Conservation (phyloP, 2,888 invertebrate genomes). For the Mesorhabditis spiculigera region DNA sequence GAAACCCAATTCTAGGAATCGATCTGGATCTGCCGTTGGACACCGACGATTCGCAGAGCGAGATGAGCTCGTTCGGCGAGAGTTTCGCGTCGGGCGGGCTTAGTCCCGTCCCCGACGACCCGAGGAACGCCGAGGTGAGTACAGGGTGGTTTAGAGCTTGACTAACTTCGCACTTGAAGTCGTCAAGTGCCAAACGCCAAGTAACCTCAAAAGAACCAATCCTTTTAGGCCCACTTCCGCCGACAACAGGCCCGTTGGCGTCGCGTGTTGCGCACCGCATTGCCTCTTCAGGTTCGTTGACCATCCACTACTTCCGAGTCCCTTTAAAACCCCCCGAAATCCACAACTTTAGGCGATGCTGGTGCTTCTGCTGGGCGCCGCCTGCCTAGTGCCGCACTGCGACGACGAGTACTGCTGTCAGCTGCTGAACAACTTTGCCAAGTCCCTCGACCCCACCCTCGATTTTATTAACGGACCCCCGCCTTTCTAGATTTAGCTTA, state of each 20-base stretch:
- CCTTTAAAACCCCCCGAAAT: not conserved
- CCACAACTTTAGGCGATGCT: slow-evolving; percentile 78
- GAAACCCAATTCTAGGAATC: not conserved
- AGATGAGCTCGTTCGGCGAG: slow-evolving; percentile 30
- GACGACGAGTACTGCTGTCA: slow-evolving; percentile 79
- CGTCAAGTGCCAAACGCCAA: too few species aligned
- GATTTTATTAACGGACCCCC: slow-evolving; percentile 89
- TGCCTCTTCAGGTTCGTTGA: slow-evolving; percentile 69
- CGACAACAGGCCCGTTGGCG: slow-evolving; percentile 54
- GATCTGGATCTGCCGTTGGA: not conserved
- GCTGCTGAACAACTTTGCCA: slow-evolving; percentile 77
- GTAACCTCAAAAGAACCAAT: too few species aligned
- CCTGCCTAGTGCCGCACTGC: slow-evolving; percentile 83
- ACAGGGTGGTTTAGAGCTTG: not conserved
- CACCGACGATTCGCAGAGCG: slow-evolving; percentile 30
- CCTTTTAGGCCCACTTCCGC: slow-evolving; percentile 20
- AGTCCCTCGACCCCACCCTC: slow-evolving; percentile 81
- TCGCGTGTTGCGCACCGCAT: slow-evolving; percentile 54
- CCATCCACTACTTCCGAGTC: not conserved
- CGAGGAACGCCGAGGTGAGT: slow-evolving; percentile 25
- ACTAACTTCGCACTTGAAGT: too few species aligned
- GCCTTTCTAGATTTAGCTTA: slow-evolving; percentile 69
- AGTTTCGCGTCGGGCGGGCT: slow-evolving; percentile 37
- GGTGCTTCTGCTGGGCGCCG: slow-evolving; percentile 84
- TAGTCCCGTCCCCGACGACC: slow-evolving; percentile 44